Conservation (phyloP, 2,797 vertebrate genomes). For the Macroramphosus scolopax region DNA sequence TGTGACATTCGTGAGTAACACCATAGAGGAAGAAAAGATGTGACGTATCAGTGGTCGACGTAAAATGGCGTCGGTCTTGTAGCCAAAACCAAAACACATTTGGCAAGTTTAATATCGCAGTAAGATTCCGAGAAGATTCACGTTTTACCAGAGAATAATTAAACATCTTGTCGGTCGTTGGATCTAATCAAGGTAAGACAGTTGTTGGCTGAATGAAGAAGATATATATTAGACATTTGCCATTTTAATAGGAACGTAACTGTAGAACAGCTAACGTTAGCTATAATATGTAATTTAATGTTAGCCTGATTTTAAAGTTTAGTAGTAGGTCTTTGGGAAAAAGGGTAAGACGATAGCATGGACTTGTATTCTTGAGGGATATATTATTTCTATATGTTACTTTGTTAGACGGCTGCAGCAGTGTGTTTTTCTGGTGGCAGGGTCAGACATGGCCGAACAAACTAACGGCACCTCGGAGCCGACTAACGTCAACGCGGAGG, state of each 20-base stretch:
- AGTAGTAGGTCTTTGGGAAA: too few relatives aligned
- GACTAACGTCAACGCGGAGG: slow-evolving; percentile 62
- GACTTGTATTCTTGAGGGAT: too few relatives aligned
- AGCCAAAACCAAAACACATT: slow-evolving; percentile 48
- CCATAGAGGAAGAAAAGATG: slow-evolving; percentile 18
- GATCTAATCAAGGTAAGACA: slow-evolving; percentile 18
- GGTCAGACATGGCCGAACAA: slow-evolving; percentile 54
- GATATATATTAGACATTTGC: neutral
- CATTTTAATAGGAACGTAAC: too few relatives aligned
- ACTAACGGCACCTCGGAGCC: slow-evolving; percentile 1
- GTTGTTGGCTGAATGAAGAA: fast-evolving
- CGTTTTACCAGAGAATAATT: too few relatives aligned
- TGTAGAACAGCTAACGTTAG: too few relatives aligned
- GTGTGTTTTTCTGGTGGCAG: slow-evolving; percentile 18
- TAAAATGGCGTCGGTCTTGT: slow-evolving; percentile 57
- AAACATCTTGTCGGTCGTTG: neutral
- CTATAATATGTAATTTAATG: too few relatives aligned
- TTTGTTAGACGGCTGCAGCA: too few relatives aligned
- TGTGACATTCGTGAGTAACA: neutral
- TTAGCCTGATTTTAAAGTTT: too few relatives aligned
- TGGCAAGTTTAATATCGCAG: too few relatives aligned
- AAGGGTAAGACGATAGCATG: too few relatives aligned
- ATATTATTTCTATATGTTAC: too few relatives aligned
- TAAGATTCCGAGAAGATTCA: fast-evolving
- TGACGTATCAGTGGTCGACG: slow-evolving; percentile 22